phyloP scores from a whole-genome alignment of 2,888 invertebrate species.

The Drosophila melanosoma region DNA sequence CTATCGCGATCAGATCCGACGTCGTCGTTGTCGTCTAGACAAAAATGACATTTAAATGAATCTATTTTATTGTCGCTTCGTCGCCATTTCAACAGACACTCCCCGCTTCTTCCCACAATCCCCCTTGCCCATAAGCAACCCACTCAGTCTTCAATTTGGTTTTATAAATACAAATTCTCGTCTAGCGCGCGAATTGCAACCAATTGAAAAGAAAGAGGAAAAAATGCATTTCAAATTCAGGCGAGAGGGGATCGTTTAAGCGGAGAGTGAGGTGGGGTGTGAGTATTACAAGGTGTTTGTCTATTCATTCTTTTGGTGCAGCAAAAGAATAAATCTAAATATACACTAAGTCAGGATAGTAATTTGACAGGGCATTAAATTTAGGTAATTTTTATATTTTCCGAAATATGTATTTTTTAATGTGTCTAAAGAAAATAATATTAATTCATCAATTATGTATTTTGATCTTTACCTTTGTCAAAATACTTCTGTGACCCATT shows the following conservation, averaged over 20 bases:
- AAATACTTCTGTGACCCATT: background rate
- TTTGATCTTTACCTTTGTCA: background rate
- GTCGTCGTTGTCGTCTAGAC: slow-evolving; percentile 72
- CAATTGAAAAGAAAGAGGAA: slow-evolving; percentile 53
- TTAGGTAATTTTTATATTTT: no score
- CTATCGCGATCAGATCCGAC: slow-evolving; percentile 49
- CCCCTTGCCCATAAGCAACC: background rate
- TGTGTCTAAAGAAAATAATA: background rate
- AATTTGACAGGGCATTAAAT: background rate
- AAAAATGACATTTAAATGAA: slow-evolving; percentile 83
- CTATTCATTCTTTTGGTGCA: background rate
- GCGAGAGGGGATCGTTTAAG: background rate
- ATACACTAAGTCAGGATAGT: background rate
- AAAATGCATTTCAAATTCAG: slow-evolving; percentile 20
- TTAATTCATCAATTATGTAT: no score
- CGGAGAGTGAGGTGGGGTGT: background rate
- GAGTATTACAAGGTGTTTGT: slow-evolving; percentile 30
- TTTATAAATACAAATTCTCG: slow-evolving; percentile 55
- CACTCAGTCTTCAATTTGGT: slow-evolving; percentile 46
- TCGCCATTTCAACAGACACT: slow-evolving; percentile 51
- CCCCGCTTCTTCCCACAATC: background rate
- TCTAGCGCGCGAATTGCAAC: slow-evolving; percentile 61
- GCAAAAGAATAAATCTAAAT: slow-evolving; percentile 12
- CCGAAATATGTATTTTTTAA: no score
- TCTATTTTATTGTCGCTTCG: slow-evolving; percentile 81